Conservation (phyloP, 2,113 vertebrate genomes). For the Lycaon pictus region DNA sequence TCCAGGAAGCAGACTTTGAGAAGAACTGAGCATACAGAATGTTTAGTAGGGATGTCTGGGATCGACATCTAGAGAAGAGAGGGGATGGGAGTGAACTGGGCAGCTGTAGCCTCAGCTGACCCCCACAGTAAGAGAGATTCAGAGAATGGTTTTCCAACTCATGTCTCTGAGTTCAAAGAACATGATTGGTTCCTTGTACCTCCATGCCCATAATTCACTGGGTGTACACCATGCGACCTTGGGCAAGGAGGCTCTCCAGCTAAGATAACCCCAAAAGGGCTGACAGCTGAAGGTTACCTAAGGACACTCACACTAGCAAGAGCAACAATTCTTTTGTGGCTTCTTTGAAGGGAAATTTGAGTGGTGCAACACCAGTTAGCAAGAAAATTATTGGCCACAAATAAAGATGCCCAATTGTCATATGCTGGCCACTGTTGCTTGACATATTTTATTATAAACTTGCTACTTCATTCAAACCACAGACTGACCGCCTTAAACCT, state of each 20-base stretch:
- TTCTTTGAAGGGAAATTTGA: neutral
- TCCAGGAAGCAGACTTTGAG: neutral
- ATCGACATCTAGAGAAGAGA: neutral
- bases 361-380: neutral
- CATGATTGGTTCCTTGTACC: neutral
- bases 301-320: neutral
- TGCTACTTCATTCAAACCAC: neutral
- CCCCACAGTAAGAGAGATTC: neutral
- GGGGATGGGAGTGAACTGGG: neutral
- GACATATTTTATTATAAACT: neutral
- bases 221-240: neutral
- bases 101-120: neutral
- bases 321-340: neutral
- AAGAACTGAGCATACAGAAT: neutral
- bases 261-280: neutral
- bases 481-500: neutral
- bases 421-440: neutral
- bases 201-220: neutral
- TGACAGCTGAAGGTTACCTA: neutral
- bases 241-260: neutral
- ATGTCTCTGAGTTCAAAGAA: neutral
- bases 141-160: neutral
- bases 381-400: constrained; percentile 15
- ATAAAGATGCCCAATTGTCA: neutral
- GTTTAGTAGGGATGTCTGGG: neutral